Percentiles rank a stretch among this genome's conserved stretches.
Evolutionary conservation across 2,888 invertebrate genomes (phyloP).

Genomic region (Pecten maximus): DNA sequence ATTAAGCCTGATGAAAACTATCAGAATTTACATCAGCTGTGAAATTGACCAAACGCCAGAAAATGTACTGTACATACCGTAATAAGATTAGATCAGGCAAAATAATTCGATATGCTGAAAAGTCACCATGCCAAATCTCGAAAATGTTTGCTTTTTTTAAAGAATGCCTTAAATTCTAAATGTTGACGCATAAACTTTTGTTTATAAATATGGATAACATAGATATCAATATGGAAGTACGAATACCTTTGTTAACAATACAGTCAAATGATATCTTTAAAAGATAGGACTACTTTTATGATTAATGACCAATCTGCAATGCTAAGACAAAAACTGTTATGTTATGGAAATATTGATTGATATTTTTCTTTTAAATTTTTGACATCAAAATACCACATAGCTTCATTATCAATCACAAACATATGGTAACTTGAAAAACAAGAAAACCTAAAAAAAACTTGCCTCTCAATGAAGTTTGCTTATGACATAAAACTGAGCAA

Average conservation of each 20-base stretch:
- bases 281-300: not conserved
- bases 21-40: not conserved
- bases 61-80: not conserved
- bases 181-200: not conserved
- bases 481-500: not conserved
- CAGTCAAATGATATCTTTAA: not conserved
- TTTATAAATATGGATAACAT: not conserved
- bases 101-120: not conserved
- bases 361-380: not conserved
- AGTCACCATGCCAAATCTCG: not conserved
- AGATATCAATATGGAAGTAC: not conserved
- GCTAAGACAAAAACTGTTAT: not conserved
- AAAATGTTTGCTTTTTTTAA: not conserved
- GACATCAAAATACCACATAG: not conserved
- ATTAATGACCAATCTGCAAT: not conserved
- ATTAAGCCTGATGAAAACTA: conserved; percentile 16
- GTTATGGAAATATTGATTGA: not conserved
- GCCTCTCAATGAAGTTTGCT: not conserved
- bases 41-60: conserved; percentile 16
- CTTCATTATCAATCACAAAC: not conserved
- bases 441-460: not conserved
- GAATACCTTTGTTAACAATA: not conserved
- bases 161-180: not conserved
- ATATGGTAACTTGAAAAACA: not conserved
- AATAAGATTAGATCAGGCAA: not conserved